These are phyloP conservation scores for Colletes gigas DNA, from an alignment of 1,140 invertebrate species.

Conservation along the genomic window DNA sequence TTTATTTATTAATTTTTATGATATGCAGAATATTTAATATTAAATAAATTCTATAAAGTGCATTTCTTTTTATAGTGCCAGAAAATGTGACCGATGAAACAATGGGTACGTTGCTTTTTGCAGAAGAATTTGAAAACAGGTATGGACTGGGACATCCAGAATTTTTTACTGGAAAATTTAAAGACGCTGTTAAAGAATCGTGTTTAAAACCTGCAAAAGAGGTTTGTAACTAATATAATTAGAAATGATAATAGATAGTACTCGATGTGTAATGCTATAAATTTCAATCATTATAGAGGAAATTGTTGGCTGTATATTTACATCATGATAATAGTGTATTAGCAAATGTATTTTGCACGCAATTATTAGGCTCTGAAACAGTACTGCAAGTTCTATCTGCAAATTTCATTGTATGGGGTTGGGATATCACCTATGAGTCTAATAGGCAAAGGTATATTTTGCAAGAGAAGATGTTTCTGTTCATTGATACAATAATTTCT, in stretches of 20 bases:
- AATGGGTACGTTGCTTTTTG: slow-evolving; percentile 92
- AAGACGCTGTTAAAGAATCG: slow-evolving; percentile 94
- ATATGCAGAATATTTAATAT: background rate
- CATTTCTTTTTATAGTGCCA: slow-evolving; percentile 85
- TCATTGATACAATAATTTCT: background rate
- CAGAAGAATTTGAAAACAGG: slow-evolving; percentile 90
- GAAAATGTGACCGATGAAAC: slow-evolving; percentile 92
- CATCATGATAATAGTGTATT: slow-evolving; percentile 96
- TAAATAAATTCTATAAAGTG: slow-evolving; percentile 9
- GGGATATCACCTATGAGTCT: slow-evolving; percentile 94
- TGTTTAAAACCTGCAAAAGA: slow-evolving; percentile 93
- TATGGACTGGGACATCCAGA: slow-evolving; percentile 91
- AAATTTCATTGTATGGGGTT: slow-evolving; percentile 96
- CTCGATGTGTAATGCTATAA: background rate
- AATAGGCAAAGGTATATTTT: slow-evolving; percentile 88
- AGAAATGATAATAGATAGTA: background rate
- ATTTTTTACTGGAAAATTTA: slow-evolving; percentile 94
- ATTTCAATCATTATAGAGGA: slow-evolving; percentile 86
- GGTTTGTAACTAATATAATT: slow-evolving; percentile 81
- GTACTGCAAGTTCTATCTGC: slow-evolving; percentile 92
- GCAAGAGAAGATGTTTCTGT: slow-evolving; percentile 19
- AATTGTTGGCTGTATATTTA: slow-evolving; percentile 94
- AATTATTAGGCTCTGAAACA: slow-evolving; percentile 93
- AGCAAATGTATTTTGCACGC: slow-evolving; percentile 97
- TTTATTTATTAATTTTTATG: background rate